Evolutionary conservation across 1,140 invertebrate species (phyloP).

Genomic region (Epicauta chinensis): DNA sequence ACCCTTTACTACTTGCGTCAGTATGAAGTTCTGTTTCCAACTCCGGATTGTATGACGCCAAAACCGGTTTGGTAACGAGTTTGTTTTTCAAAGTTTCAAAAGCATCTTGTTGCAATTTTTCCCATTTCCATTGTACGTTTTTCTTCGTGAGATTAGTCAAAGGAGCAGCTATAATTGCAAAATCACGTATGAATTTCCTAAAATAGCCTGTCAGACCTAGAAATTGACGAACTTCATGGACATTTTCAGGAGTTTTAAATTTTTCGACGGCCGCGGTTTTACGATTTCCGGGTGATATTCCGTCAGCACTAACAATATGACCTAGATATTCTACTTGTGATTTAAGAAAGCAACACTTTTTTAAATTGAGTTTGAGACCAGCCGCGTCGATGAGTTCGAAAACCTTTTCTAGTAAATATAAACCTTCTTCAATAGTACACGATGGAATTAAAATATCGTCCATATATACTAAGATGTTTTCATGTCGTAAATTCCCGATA

Average conservation of each 20-base stretch:
- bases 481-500: no score
- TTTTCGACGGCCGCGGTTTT: no score
- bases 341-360: no score
- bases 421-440: no score
- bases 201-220: slow-evolving; percentile 36
- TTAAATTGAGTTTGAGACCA: no score
- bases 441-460: no score
- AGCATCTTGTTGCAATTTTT: slow-evolving; percentile 23
- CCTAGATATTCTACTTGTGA: no score
- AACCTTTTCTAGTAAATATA: no score
- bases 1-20: slow-evolving; percentile 29
- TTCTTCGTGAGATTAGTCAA: slow-evolving; percentile 35
- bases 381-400: no score
- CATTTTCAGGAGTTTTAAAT: slow-evolving; percentile 25
- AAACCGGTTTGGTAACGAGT: slow-evolving; percentile 20
- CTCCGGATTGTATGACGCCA: slow-evolving; percentile 25
- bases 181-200: slow-evolving; percentile 32
- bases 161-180: slow-evolving; percentile 31
- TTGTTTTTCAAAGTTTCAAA: slow-evolving; percentile 17
- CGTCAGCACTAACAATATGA: no score
- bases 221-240: slow-evolving; percentile 36
- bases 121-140: slow-evolving; percentile 30
- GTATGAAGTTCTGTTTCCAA: slow-evolving; percentile 32
- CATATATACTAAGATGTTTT: no score
- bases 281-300: no score